A percentile compares a stretch with the other conserved stretches of the same genome.
These are phyloP conservation scores for Puntigrus tetrazona DNA, from an alignment of 2,113 vertebrate genomes.

Conservation along the genomic window DNA sequence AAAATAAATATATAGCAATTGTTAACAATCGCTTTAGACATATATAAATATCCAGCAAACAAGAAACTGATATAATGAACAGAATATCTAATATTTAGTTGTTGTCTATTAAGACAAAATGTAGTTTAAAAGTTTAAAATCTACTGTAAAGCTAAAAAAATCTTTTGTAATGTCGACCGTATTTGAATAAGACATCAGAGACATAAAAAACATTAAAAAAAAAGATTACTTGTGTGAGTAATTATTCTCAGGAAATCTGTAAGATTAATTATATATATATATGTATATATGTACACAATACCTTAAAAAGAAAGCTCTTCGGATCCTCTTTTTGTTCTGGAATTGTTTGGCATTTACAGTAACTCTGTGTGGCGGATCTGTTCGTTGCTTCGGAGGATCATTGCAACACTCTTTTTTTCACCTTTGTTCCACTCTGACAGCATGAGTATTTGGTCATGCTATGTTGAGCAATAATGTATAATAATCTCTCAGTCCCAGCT, in stretches of 20 bases:
- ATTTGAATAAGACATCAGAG: background rate
- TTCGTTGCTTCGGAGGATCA: slow-evolving; percentile 28
- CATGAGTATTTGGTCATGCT: slow-evolving; percentile 27
- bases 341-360: slow-evolving; percentile 17
- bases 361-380: slow-evolving; percentile 26
- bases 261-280: too few species aligned
- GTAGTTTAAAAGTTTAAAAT: background rate
- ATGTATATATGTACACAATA: too few species aligned
- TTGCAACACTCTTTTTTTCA: slow-evolving; percentile 49
- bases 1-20: too few species aligned
- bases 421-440: slow-evolving; percentile 52
- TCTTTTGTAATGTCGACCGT: background rate
- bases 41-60: background rate
- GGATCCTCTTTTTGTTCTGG: background rate
- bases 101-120: background rate
- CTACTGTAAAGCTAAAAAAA: background rate
- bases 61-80: background rate
- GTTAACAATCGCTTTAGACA: too few species aligned
- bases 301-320: slow-evolving; percentile 11
- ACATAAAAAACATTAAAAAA: background rate
- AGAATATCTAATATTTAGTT: background rate
- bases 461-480: slow-evolving; percentile 38
- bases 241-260: background rate
- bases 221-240: background rate
- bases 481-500: background rate